Evolutionary conservation across 2,113 vertebrate species (phyloP).

Genomic region (Labeo rohita): DNA sequence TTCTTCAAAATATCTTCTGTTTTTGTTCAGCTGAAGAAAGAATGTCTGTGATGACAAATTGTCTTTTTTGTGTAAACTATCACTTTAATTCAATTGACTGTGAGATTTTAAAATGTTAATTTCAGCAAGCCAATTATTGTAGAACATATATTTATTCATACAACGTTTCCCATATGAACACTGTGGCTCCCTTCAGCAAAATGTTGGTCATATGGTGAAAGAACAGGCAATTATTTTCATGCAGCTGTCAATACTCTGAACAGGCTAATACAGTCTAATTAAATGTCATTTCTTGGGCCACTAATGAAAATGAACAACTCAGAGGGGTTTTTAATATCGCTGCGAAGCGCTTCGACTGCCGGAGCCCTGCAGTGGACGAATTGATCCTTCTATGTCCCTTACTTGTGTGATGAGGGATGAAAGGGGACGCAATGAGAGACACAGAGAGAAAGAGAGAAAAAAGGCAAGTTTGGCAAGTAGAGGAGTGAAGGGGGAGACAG

Average conservation of each 20-base stretch:
- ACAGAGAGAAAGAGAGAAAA: conserved; percentile 64
- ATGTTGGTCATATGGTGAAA: conserved; percentile 75
- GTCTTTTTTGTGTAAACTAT: not conserved
- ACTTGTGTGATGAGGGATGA: conserved; percentile 80
- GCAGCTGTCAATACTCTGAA: conserved; percentile 70
- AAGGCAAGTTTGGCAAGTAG: conserved; percentile 81
- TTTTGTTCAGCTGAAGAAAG: not conserved
- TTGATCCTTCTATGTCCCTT: conserved; percentile 75
- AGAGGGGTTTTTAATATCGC: conserved; percentile 55
- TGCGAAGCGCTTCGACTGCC: conserved; percentile 50
- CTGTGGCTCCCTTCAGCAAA: conserved; percentile 61
- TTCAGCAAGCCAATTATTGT: conserved; percentile 41
- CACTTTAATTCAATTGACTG: not conserved
- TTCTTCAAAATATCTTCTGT: not conserved
- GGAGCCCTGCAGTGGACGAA: conserved; percentile 65
- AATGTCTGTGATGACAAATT: not conserved
- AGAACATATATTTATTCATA: conserved; percentile 53
- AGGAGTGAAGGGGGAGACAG: conserved; percentile 81
- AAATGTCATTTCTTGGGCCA: conserved; percentile 69
- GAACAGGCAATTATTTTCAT: conserved; percentile 71
- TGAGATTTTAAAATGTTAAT: not conserved
- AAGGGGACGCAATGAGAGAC: conserved; percentile 66
- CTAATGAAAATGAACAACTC: conserved; percentile 69
- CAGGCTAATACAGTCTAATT: conserved; percentile 75
- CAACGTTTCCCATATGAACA: conserved; percentile 55